Evolutionary conservation across 2,113 vertebrate species (phyloP).

Genomic region (Zosterops borbonicus): DNA sequence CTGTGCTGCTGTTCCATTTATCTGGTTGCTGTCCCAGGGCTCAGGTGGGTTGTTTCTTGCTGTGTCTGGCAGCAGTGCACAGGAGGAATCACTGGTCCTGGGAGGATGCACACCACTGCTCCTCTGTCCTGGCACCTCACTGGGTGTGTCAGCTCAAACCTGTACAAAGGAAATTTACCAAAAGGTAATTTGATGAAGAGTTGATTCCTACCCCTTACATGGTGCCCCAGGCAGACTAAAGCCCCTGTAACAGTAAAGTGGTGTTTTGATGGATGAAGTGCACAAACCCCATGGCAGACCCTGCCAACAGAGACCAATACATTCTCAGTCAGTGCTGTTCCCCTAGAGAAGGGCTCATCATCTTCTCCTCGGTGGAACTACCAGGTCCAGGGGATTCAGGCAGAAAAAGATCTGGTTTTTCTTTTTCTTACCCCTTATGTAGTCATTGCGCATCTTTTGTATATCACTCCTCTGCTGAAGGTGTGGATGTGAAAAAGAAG

Average conservation of each 20-base stretch:
- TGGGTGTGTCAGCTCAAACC: accelerated
- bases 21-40: background rate
- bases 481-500: background rate
- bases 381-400: background rate
- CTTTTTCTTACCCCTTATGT: background rate
- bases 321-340: background rate
- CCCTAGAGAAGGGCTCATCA: background rate
- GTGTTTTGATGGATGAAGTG: background rate
- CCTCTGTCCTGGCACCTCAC: accelerated
- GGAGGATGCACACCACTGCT: background rate
- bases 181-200: background rate
- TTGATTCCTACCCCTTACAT: accelerated
- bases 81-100: background rate
- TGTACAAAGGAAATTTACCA: background rate
- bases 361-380: background rate
- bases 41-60: background rate
- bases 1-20: background rate
- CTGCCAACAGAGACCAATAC: accelerated
- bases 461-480: background rate
- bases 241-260: background rate
- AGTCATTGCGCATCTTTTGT: background rate
- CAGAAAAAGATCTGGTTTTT: background rate
- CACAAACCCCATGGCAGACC: background rate
- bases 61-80: background rate
- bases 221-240: background rate